These are phyloP conservation scores for Pomatorhinus ruficollis DNA, from an alignment of 2,113 vertebrate genomes.

Conservation along the genomic window DNA sequence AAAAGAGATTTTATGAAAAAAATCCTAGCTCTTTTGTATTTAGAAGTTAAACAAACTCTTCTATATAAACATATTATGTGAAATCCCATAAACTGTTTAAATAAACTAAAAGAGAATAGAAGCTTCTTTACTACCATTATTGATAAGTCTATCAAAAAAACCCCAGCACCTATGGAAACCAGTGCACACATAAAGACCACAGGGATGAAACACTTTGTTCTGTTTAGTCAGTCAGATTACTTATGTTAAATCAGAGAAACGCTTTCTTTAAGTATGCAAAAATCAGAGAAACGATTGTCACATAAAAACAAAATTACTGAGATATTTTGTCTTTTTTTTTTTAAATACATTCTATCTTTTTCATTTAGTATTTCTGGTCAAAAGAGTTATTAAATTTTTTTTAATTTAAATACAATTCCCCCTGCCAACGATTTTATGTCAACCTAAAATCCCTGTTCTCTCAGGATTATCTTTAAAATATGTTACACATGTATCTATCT, in stretches of 20 bases:
- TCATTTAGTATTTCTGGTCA: not conserved
- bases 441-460: not conserved
- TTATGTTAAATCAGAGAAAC: not conserved
- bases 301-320: not conserved
- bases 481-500: not conserved
- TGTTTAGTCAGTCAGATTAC: not conserved
- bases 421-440: not conserved
- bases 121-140: not conserved
- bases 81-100: not conserved
- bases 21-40: not conserved
- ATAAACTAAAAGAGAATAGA: not conserved
- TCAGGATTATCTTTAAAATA: not conserved
- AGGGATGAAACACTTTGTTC: not conserved
- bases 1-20: not conserved
- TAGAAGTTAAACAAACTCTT: not conserved
- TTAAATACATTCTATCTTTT: not conserved
- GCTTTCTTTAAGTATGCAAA: not conserved
- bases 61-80: not conserved
- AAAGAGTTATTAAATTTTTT: not conserved
- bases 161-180: accelerated
- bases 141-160: not conserved
- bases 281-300: not conserved
- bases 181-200: not conserved
- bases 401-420: not conserved
- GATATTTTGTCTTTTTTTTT: not conserved